These are phyloP conservation scores for Lasiommata megera DNA, from an alignment of 2,888 invertebrate species.

Conservation along the genomic window DNA sequence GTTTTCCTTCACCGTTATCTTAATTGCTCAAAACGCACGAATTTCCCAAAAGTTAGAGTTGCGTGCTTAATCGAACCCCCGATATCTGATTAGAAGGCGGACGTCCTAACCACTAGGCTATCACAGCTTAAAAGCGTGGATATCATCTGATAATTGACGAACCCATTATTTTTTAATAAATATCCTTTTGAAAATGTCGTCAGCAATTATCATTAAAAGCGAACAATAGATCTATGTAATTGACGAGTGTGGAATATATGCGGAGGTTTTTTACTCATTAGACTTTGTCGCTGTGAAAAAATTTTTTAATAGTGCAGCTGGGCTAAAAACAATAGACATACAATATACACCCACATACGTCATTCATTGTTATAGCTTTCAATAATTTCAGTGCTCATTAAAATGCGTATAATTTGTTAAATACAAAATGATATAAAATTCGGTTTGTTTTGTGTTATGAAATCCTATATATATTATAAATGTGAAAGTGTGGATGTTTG, in stretches of 20 bases:
- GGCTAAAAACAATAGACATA: slow-evolving; percentile 59
- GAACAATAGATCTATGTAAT: slow-evolving; percentile 25
- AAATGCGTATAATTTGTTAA: slow-evolving; percentile 38
- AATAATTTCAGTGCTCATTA: slow-evolving; percentile 75
- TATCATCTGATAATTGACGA: too few relatives aligned
- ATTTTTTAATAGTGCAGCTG: slow-evolving; percentile 63
- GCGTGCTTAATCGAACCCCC: too few relatives aligned
- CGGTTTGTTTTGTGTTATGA: slow-evolving; percentile 1
- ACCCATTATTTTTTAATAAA: not conserved
- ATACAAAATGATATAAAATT: slow-evolving; percentile 7
- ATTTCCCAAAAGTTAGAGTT: too few relatives aligned
- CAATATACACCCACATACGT: slow-evolving; percentile 64
- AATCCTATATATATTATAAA: too few relatives aligned
- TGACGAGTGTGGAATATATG: slow-evolving; percentile 25
- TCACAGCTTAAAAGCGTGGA: too few relatives aligned
- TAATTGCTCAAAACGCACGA: too few relatives aligned
- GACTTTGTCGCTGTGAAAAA: slow-evolving; percentile 58
- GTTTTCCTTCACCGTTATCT: too few relatives aligned
- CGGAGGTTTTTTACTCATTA: slow-evolving; percentile 58
- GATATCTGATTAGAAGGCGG: too few relatives aligned
- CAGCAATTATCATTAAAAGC: slow-evolving; percentile 18
- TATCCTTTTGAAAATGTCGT: slow-evolving; percentile 1
- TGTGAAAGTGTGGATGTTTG: too few relatives aligned
- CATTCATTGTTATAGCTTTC: slow-evolving; percentile 63
- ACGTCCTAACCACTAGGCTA: too few relatives aligned